Evolutionary conservation across 2,113 vertebrate genomes (phyloP).

Genomic region (Spea multiplicata): DNA sequence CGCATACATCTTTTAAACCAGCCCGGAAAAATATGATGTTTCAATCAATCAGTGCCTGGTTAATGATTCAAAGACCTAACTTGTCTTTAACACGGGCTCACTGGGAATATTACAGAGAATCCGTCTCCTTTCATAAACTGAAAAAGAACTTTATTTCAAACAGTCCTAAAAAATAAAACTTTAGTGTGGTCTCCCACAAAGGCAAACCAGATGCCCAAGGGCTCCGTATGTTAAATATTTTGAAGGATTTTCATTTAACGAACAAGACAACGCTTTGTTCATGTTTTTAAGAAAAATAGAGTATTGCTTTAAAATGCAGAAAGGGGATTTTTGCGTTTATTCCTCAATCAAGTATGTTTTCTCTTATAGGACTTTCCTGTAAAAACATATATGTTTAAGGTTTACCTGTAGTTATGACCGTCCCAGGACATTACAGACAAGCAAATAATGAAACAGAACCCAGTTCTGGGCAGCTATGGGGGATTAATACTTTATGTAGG

Average conservation of each 20-base stretch:
- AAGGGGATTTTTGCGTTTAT: background rate
- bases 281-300: background rate
- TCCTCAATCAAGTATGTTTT: too few relatives aligned
- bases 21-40: conserved; percentile 44
- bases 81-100: conserved; percentile 36
- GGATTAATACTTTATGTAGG: too few relatives aligned
- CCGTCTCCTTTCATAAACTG: conserved; percentile 46
- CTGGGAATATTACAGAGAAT: conserved; percentile 46
- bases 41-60: conserved; percentile 43
- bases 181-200: conserved; percentile 37
- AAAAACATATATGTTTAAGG: too few relatives aligned
- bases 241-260: conserved; percentile 42
- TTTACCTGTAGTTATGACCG: too few relatives aligned
- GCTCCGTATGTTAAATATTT: conserved; percentile 42
- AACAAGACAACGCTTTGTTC: conserved; percentile 34
- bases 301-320: conserved; percentile 9
- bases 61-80: conserved; percentile 47
- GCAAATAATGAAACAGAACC: too few relatives aligned
- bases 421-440: too few relatives aligned
- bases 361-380: too few relatives aligned
- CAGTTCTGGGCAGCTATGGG: too few relatives aligned
- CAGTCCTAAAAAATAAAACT: conserved; percentile 22
- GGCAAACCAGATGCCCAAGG: conserved; percentile 42
- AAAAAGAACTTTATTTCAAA: conserved; percentile 48
- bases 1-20: conserved; percentile 43